A percentile compares a stretch with the other conserved stretches of the same genome.
phyloP scores from a whole-genome alignment of 2,113 vertebrate genomes.

The Gavia stellata region DNA sequence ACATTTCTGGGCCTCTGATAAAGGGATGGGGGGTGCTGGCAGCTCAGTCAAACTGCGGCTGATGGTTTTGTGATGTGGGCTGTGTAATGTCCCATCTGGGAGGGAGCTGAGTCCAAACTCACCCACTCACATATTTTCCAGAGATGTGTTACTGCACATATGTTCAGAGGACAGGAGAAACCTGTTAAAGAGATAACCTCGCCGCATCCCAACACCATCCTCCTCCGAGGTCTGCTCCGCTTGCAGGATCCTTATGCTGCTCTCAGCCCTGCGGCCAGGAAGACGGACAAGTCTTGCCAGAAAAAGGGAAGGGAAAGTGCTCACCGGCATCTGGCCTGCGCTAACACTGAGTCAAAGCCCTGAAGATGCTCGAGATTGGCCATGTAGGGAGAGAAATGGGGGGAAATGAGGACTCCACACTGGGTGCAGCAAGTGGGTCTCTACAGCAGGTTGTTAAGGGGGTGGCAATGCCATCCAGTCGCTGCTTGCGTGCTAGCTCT shows the following conservation, averaged over 20 bases:
- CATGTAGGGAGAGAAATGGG: fast-evolving
- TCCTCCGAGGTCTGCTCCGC: background rate
- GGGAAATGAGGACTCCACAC: fast-evolving
- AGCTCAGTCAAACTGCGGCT: background rate
- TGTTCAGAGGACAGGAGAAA: constrained; percentile 36
- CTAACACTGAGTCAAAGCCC: fast-evolving
- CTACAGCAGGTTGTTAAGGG: background rate
- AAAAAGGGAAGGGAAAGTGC: background rate
- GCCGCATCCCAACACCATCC: background rate
- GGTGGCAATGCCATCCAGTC: background rate
- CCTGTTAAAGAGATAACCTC: constrained; percentile 28
- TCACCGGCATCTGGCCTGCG: fast-evolving
- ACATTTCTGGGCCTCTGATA: constrained; percentile 5
- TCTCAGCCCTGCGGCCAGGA: background rate
- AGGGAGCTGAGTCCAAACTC: constrained; percentile 28
- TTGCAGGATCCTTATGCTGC: background rate
- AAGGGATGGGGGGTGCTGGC: constrained; percentile 20
- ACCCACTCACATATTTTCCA: constrained; percentile 56
- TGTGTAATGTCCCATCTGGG: constrained; percentile 49
- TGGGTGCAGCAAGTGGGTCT: background rate
- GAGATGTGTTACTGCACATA: constrained; percentile 23
- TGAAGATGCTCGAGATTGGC: background rate
- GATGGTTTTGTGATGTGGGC: constrained; percentile 47
- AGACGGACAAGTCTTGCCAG: background rate
- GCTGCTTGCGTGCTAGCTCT: background rate